A percentile compares a stretch with the other conserved stretches of the same genome.
Evolutionary conservation across 2,888 invertebrate genomes (phyloP).

Genomic region (Steinernema carpocapsae): DNA sequence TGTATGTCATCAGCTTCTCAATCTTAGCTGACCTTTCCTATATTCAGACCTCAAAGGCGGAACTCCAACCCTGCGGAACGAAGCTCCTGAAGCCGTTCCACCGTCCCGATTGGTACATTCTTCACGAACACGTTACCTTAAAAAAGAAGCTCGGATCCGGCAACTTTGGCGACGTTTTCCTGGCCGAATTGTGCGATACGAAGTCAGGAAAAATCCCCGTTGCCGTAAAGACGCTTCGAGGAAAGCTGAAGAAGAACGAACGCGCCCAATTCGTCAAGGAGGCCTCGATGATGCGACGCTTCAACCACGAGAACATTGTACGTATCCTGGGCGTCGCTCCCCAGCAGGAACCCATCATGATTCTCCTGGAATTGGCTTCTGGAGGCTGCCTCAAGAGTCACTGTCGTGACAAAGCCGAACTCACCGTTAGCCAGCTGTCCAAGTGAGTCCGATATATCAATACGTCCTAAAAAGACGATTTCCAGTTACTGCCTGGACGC

Average conservation of each 20-base stretch:
- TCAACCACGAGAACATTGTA: slow-evolving; percentile 23
- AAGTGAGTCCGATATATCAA: background rate
- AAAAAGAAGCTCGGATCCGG: slow-evolving; percentile 20
- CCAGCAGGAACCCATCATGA: slow-evolving; percentile 39
- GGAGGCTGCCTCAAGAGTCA: slow-evolving; percentile 15
- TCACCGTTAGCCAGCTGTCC: background rate
- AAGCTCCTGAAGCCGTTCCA: slow-evolving; percentile 30
- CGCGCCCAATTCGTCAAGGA: slow-evolving; percentile 13
- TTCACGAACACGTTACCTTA: slow-evolving; percentile 15
- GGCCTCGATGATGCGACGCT: background rate
- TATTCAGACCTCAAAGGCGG: slow-evolving; percentile 31
- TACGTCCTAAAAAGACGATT: background rate
- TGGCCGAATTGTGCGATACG: background rate
- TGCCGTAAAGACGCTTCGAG: slow-evolving; percentile 37
- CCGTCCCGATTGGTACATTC: slow-evolving; percentile 37
- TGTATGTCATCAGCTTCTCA: background rate
- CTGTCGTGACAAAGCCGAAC: background rate
- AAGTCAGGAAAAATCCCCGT: background rate
- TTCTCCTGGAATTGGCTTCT: slow-evolving; percentile 24
- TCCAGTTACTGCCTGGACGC: slow-evolving; percentile 37
- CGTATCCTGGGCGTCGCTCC: slow-evolving; percentile 32
- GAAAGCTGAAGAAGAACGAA: background rate
- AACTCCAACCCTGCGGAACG: slow-evolving; percentile 28
- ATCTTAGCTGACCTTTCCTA: too few species aligned
- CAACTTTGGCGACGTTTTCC: slow-evolving; percentile 21